A percentile compares a stretch with the other conserved stretches of the same genome.
These are phyloP conservation scores for Drosophila setifemur DNA, from an alignment of 1,140 invertebrate genomes.

Conservation along the genomic window DNA sequence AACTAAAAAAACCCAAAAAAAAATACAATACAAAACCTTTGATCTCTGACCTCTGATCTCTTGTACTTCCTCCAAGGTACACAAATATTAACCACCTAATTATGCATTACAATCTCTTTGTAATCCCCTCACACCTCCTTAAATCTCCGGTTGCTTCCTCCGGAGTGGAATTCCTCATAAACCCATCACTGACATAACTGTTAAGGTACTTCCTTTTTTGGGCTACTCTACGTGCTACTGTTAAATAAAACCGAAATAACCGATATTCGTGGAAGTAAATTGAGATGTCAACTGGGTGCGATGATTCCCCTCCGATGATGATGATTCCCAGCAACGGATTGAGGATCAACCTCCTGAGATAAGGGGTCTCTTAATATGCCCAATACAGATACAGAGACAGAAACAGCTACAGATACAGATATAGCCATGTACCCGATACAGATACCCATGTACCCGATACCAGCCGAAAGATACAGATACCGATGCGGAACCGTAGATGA, in stretches of 20 bases:
- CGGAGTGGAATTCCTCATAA: conserved; percentile 26
- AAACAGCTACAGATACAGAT: conserved; percentile 7
- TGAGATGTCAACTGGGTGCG: conserved; percentile 64
- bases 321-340: conserved; percentile 24
- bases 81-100: not conserved
- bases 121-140: conserved; percentile 20
- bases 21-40: not conserved
- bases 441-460: not conserved
- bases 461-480: not conserved
- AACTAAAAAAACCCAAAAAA: too few relatives aligned
- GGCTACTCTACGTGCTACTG: conserved; percentile 54
- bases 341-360: conserved; percentile 64
- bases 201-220: conserved; percentile 43
- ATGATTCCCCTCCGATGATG: conserved; percentile 21
- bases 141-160: conserved; percentile 2
- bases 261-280: conserved; percentile 69
- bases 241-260: not conserved
- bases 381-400: conserved; percentile 8
- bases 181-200: conserved; percentile 48
- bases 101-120: conserved; percentile 10
- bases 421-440: not conserved
- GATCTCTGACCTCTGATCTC: too few relatives aligned
- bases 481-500: conserved; percentile 39
- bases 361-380: conserved; percentile 31
- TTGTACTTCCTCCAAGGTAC: too few relatives aligned